Conservation (phyloP, 2,888 invertebrate species). For the Bhutanitis thaidina region DNA sequence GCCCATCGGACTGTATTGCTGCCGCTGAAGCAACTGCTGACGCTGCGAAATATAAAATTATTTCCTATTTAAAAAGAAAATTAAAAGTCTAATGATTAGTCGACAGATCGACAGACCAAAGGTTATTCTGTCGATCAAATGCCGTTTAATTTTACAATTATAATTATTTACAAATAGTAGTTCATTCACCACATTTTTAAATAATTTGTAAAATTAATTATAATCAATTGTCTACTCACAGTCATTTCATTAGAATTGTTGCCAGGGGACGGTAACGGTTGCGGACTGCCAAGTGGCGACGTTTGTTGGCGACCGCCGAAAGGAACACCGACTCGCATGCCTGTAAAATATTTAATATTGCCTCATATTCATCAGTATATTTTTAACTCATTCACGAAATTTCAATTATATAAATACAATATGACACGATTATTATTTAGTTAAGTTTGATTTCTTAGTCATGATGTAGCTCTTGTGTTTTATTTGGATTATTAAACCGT, state of each 20-base stretch:
- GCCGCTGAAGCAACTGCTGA: slow-evolving; percentile 70
- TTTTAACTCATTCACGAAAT: no score
- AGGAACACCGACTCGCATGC: slow-evolving; percentile 70
- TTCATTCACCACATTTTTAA: neutral
- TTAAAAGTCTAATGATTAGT: no score
- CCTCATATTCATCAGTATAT: no score
- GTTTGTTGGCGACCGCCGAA: slow-evolving; percentile 68
- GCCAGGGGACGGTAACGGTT: slow-evolving; percentile 72
- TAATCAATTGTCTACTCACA: slow-evolving; percentile 40
- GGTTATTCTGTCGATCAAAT: no score
- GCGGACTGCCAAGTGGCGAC: slow-evolving; percentile 73
- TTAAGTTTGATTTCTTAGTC: no score
- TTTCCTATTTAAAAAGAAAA: neutral
- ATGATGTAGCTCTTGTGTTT: no score
- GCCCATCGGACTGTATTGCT: slow-evolving; percentile 75
- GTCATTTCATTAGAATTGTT: slow-evolving; percentile 65
- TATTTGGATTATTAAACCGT: no score
- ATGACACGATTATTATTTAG: no score
- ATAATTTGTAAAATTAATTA: neutral
- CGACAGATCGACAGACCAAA: no score
- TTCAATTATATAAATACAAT: no score
- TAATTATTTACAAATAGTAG: neutral
- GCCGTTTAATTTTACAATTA: no score
- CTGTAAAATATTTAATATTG: slow-evolving; percentile 32
- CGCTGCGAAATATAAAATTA: slow-evolving; percentile 39